Conservation (phyloP, 1,140 invertebrate genomes). For the Papilio polyxenes region DNA sequence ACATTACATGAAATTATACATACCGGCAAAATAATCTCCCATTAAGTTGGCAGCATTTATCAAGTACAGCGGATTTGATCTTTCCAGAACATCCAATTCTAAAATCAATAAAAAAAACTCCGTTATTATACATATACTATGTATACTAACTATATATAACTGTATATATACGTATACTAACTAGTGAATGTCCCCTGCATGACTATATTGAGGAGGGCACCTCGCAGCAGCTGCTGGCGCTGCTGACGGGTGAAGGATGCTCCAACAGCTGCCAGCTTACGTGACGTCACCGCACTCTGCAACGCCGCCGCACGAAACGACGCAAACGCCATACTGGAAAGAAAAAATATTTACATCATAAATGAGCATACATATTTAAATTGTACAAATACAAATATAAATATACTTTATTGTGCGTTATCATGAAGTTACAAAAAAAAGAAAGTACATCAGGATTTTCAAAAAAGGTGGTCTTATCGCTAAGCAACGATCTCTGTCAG, state of each 20-base stretch:
- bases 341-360: not conserved
- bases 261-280: conserved; percentile 67
- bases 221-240: conserved; percentile 63
- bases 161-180: conserved; percentile 45
- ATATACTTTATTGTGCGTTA: too few relatives aligned
- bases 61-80: conserved; percentile 66
- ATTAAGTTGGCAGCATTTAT: conserved; percentile 73
- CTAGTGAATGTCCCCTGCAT: conserved; percentile 73
- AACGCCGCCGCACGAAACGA: conserved; percentile 68
- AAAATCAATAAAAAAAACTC: conserved; percentile 47
- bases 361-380: too few relatives aligned
- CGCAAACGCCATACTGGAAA: conserved; percentile 63
- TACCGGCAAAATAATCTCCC: conserved; percentile 76
- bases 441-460: too few relatives aligned
- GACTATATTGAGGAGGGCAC: conserved; percentile 63
- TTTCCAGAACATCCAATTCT: conserved; percentile 70
- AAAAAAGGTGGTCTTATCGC: too few relatives aligned
- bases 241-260: conserved; percentile 71
- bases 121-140: not conserved
- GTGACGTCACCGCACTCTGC: conserved; percentile 54
- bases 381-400: too few relatives aligned
- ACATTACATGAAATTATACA: conserved; percentile 25
- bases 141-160: too few relatives aligned
- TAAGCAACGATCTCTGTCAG: too few relatives aligned
- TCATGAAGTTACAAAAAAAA: too few relatives aligned